Percentiles rank a stretch among this genome's conserved stretches.
Conservation (phyloP, 2,888 invertebrate genomes). For the Mythimna albipuncta region DNA sequence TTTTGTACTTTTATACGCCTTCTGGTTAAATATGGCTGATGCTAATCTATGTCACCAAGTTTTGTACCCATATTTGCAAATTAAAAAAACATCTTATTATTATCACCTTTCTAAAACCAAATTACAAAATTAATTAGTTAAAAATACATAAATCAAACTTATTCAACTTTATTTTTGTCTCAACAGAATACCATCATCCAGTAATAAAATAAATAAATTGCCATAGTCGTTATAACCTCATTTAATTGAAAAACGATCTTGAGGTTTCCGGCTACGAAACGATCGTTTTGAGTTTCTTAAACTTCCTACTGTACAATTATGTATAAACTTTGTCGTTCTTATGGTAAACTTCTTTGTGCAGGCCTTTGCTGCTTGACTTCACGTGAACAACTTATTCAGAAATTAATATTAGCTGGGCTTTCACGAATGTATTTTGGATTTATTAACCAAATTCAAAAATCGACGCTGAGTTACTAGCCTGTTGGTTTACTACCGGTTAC, state of each 20-base stretch:
- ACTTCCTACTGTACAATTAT: neutral
- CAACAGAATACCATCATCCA: neutral
- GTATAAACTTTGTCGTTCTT: slow-evolving; percentile 3
- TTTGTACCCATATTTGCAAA: too few species aligned
- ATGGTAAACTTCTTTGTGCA: neutral
- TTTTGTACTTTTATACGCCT: too few species aligned
- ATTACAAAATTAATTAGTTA: neutral
- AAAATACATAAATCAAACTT: neutral
- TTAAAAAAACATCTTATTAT: too few species aligned
- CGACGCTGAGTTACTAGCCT: too few species aligned
- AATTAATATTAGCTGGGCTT: neutral
- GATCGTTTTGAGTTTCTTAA: neutral
- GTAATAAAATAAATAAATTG: slow-evolving; percentile 14
- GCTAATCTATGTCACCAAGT: too few species aligned
- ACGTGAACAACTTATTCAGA: neutral
- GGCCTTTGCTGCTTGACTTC: neutral
- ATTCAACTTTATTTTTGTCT: slow-evolving; percentile 3
- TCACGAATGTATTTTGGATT: too few species aligned
- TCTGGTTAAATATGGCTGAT: too few species aligned
- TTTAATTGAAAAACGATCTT: slow-evolving; percentile 12
- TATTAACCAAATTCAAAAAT: too few species aligned
- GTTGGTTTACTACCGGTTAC: too few species aligned
- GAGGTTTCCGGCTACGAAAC: neutral
- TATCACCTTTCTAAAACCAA: too few species aligned
- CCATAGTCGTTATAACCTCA: slow-evolving; percentile 4